A percentile compares a stretch with the other conserved stretches of the same genome.
phyloP scores from a whole-genome alignment of 2,888 invertebrate species.

The Aricia artaxerxes region DNA sequence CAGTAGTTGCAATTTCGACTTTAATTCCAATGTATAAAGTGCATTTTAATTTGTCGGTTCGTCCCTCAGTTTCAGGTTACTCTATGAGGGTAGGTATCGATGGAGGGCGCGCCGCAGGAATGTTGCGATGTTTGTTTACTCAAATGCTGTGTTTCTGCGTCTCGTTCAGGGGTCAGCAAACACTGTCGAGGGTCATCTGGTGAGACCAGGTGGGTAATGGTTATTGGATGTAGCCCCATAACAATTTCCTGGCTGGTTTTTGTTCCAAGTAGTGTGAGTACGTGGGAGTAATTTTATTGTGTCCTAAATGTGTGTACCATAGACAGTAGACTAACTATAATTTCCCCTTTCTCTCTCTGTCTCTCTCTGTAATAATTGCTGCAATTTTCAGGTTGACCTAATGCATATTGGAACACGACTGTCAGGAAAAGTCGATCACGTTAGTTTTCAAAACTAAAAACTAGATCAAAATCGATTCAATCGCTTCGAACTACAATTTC shows the following conservation, averaged over 20 bases:
- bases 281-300: background rate
- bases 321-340: too few relatives aligned
- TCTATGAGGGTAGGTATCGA: background rate
- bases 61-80: background rate
- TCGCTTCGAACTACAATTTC: too few relatives aligned
- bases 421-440: too few relatives aligned
- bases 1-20: background rate
- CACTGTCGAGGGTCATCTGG: background rate
- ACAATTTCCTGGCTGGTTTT: background rate
- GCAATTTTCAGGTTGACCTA: too few relatives aligned
- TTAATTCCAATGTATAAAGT: background rate
- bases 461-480: too few relatives aligned
- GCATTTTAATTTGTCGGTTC: background rate
- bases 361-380: too few relatives aligned
- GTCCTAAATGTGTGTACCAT: background rate
- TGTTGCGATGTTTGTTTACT: slow-evolving; percentile 16
- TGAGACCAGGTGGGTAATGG: background rate
- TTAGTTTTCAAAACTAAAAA: too few relatives aligned
- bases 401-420: too few relatives aligned
- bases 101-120: background rate
- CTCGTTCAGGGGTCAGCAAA: background rate
- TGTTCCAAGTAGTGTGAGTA: background rate
- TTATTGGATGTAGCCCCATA: background rate
- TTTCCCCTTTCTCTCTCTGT: too few relatives aligned
- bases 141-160: slow-evolving; percentile 15